A percentile compares a stretch with the other conserved stretches of the same genome.
Conservation (phyloP, 1,140 invertebrate species). For the Tachypleus tridentatus region DNA sequence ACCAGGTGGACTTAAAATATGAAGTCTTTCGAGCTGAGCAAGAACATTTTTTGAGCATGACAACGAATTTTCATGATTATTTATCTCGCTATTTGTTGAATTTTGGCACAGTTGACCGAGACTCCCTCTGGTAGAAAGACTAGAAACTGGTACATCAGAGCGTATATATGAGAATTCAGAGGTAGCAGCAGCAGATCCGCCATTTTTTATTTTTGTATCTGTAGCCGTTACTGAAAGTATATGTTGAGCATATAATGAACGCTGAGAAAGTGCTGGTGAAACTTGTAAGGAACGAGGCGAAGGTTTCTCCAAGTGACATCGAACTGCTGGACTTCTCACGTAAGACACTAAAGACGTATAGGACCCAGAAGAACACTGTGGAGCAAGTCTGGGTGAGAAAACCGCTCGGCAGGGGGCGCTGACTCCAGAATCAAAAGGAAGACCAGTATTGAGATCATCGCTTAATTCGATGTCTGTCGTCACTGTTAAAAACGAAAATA, state of each 20-base stretch:
- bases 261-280: constrained; percentile 19
- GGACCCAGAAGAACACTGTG: constrained; percentile 17
- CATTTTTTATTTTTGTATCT: constrained; percentile 8
- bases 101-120: constrained; percentile 3
- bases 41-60: neutral
- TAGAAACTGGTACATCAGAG: constrained; percentile 13
- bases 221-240: constrained; percentile 18
- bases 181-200: constrained; percentile 16
- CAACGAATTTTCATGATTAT: neutral
- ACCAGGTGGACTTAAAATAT: constrained; percentile 7
- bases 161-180: constrained; percentile 23
- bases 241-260: constrained; percentile 23
- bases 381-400: constrained; percentile 14
- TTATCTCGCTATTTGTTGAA: constrained; percentile 1
- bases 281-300: constrained; percentile 17
- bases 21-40: neutral
- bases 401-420: constrained; percentile 11
- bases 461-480: too few species aligned
- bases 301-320: constrained; percentile 17
- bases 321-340: constrained; percentile 9
- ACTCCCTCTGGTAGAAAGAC: constrained; percentile 13
- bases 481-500: too few species aligned
- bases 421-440: neutral
- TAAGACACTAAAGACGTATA: constrained; percentile 19
- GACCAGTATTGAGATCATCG: too few species aligned